Conservation (phyloP, 1,140 invertebrate genomes). For the Monochamus saltuarius region DNA sequence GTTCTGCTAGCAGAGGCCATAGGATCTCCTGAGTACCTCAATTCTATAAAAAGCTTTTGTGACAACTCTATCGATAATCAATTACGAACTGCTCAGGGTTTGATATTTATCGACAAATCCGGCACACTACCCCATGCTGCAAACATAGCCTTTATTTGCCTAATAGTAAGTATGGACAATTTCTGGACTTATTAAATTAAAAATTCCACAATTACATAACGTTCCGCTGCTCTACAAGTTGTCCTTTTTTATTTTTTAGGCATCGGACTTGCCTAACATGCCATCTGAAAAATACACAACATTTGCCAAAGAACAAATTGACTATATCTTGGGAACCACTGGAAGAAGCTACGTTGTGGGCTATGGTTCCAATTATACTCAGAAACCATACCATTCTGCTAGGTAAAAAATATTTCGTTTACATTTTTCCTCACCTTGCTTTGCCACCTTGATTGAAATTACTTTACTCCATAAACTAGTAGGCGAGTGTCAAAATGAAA, state of each 20-base stretch:
- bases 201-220: too few relatives aligned
- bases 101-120: slow-evolving; percentile 60
- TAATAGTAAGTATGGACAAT: slow-evolving; percentile 45
- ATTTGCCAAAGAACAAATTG: slow-evolving; percentile 63
- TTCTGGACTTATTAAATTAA: too few relatives aligned
- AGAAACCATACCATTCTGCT: slow-evolving; percentile 57
- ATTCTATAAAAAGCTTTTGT: slow-evolving; percentile 57
- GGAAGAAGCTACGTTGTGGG: slow-evolving; percentile 67
- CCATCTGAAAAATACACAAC: slow-evolving; percentile 52
- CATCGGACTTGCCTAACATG: slow-evolving; percentile 52
- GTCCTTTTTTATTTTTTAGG: slow-evolving; percentile 41
- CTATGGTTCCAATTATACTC: slow-evolving; percentile 61
- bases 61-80: slow-evolving; percentile 54
- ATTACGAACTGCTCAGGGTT: slow-evolving; percentile 58
- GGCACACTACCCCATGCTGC: slow-evolving; percentile 62
- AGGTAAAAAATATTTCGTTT: slow-evolving; percentile 46
- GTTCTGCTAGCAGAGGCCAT: slow-evolving; percentile 56
- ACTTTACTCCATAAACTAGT: not conserved
- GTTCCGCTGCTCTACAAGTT: too few relatives aligned
- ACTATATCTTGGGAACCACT: slow-evolving; percentile 62
- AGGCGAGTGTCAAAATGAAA: too few relatives aligned
- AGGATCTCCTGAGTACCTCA: slow-evolving; percentile 51
- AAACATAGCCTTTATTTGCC: slow-evolving; percentile 61
- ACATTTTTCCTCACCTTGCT: too few relatives aligned
- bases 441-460: too few relatives aligned